phyloP scores from a whole-genome alignment of 1,140 invertebrate genomes.

The Philaenus spumarius region DNA sequence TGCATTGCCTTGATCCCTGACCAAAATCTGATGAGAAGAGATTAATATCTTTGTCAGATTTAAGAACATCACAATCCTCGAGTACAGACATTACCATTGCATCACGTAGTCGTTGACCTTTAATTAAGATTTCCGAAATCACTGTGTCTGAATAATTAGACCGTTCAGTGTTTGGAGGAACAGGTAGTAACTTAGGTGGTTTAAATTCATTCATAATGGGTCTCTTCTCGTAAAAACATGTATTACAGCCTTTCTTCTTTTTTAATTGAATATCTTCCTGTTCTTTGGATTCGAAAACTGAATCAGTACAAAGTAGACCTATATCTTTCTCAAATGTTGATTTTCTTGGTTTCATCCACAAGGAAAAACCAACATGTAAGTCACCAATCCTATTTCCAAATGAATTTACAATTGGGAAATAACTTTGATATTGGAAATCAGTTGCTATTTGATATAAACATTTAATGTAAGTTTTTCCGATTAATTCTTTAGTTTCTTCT shows the following conservation, averaged over 20 bases:
- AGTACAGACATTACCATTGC: slow-evolving; percentile 6
- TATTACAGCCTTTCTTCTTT: slow-evolving; percentile 1
- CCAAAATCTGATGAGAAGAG: too few relatives aligned
- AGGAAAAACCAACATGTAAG: background rate
- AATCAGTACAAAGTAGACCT: background rate
- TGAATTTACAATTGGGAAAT: slow-evolving; percentile 5
- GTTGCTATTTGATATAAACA: background rate
- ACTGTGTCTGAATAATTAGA: background rate
- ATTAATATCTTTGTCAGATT: background rate
- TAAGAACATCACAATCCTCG: background rate
- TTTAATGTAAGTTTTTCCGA: background rate
- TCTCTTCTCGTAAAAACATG: background rate
- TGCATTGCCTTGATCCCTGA: too few relatives aligned
- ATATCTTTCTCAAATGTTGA: background rate
- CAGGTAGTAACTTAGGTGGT: background rate
- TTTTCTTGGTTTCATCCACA: slow-evolving; percentile 8
- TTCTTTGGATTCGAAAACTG: background rate
- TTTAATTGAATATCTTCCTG: background rate
- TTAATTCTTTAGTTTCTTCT: background rate
- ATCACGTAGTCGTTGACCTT: slow-evolving; percentile 2
- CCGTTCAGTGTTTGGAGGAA: background rate
- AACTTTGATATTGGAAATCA: background rate
- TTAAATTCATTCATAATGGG: background rate
- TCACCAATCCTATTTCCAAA: background rate
- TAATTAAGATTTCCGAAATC: background rate